These are phyloP conservation scores for Pseudochirops cupreus DNA, from an alignment of 2,797 vertebrate species.

Conservation along the genomic window DNA sequence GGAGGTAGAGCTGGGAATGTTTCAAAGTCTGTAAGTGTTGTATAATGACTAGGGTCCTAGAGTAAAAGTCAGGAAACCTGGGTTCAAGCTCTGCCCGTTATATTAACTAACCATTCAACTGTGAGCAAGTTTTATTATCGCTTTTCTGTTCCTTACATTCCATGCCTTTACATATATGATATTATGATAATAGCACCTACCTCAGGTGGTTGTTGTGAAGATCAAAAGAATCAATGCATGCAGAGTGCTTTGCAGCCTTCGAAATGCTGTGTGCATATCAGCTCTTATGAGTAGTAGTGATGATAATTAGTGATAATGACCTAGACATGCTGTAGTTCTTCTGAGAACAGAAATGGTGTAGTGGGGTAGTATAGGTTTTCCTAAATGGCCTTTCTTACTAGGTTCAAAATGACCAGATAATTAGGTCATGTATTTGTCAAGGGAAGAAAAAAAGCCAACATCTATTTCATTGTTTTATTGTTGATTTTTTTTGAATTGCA, in stretches of 20 bases:
- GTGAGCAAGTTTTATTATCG: background rate
- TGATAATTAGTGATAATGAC: background rate
- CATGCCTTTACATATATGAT: background rate
- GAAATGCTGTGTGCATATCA: background rate
- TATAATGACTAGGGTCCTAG: background rate
- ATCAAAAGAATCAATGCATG: background rate
- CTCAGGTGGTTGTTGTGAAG: background rate
- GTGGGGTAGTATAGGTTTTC: background rate
- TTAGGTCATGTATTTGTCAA: slow-evolving; percentile 13
- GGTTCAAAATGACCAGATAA: slow-evolving; percentile 8
- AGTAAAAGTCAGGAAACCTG: background rate
- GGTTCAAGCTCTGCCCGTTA: background rate
- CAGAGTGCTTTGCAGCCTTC: background rate
- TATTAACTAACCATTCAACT: background rate
- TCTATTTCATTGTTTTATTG: slow-evolving; percentile 12
- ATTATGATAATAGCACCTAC: background rate
- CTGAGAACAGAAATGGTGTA: background rate
- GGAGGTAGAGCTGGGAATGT: background rate
- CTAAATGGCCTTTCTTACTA: background rate
- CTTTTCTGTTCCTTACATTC: background rate
- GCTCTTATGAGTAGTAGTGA: background rate
- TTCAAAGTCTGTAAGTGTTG: background rate
- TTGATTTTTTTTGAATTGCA: background rate
- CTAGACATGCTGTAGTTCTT: background rate
- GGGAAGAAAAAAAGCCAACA: slow-evolving; percentile 1